Evolutionary conservation across 2,888 invertebrate genomes (phyloP), one percentile per base, ranked within the genome.

Genomic region (Scaptomyza parva): DNA sequence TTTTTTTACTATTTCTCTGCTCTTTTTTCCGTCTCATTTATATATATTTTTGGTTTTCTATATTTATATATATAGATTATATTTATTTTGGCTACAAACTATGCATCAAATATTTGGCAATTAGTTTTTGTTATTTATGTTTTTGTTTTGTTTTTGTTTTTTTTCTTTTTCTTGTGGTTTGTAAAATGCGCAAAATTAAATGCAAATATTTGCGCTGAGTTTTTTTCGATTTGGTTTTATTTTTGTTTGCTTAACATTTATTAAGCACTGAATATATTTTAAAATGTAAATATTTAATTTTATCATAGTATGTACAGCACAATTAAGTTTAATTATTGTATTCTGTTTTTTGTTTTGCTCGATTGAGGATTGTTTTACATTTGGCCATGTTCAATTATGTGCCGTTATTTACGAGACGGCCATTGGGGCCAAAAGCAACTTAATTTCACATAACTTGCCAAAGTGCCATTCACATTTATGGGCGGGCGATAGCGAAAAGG

Each of bases 81-180:
- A 24, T 43, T 39, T 37, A 51, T 33, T 72, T 24, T 30, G 59
- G 60, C 71, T 76, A 70, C 67, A 62, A 78, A 78, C 54, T 76
- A 64, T 76, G 65, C 65, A 69, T 83, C 69, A 70, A 86, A 86
- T 84, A 86, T 85, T 85, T 85, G 85, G 85, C 85, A 84, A 85
- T 82, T 82, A 76, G 70, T 78, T 84, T 77, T 82, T 73, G 60
- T 61, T 63, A 57, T 66, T 76, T 58, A 48, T 14, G 30, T 33
- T 6, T 75, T 59, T 11, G 50, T 28, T 70, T 52, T 65, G 64
- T 28, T 33, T n/a, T 33, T 33, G 9, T 47, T 9, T 18, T 11
- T 45, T 55, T 72, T 45, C 61, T 70, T 60, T 71, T 54, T 12
- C 47, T 70, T 67, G 53, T 66, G 61, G 64, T 59, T 63, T 62